These are phyloP conservation scores for Buphagus erythrorhynchus DNA, from an alignment of 2,797 vertebrate species.

Conservation along the genomic window DNA sequence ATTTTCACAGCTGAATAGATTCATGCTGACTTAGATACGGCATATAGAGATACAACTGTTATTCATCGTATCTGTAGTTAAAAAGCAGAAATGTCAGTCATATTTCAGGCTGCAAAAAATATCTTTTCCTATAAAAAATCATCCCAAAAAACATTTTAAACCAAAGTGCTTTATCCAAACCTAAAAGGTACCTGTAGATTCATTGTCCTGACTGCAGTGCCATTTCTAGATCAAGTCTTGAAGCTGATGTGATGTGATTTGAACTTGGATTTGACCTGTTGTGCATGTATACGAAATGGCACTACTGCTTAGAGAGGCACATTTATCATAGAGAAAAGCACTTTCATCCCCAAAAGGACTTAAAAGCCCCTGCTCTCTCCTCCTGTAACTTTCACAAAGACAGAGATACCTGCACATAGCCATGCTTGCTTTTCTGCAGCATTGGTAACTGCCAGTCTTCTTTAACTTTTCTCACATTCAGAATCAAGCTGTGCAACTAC, in stretches of 20 bases:
- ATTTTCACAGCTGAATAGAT: not conserved
- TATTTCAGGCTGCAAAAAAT: not conserved
- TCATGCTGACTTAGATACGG: not conserved
- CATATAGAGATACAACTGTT: not conserved
- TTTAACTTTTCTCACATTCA: not conserved
- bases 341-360: not conserved
- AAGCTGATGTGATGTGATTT: not conserved
- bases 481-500: not conserved
- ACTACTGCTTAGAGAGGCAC: not conserved
- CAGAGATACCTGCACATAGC: not conserved
- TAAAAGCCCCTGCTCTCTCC: not conserved
- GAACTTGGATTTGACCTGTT: not conserved
- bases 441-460: not conserved
- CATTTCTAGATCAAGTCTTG: not conserved
- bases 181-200: not conserved
- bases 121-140: not conserved
- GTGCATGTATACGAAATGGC: not conserved
- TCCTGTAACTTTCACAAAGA: not conserved
- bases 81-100: not conserved
- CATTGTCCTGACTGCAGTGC: not conserved
- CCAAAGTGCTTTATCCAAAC: not conserved
- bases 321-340: not conserved
- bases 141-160: not conserved
- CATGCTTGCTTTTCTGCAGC: not conserved
- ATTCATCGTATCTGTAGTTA: not conserved